Percentiles rank a stretch among this genome's conserved stretches.
Conservation (phyloP, 2,797 vertebrate genomes). For the Eurystomus glaucurus region DNA sequence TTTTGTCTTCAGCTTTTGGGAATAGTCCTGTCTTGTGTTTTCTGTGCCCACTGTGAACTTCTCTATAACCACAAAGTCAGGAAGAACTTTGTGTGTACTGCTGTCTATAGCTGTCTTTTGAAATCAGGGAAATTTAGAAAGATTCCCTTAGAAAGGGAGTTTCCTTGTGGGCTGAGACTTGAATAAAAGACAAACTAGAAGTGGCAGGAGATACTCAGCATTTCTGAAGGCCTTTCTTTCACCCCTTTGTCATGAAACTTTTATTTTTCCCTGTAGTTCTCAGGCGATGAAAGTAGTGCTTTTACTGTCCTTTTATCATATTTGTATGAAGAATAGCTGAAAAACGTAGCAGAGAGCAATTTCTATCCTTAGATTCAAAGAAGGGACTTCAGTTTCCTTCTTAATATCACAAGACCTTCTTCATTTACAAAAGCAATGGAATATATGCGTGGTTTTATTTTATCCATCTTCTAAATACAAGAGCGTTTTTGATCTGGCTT, state of each 20-base stretch:
- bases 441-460: not conserved
- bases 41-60: not conserved
- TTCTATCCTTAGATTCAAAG: not conserved
- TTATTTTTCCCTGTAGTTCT: not conserved
- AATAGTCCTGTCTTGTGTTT: not conserved
- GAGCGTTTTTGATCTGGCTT: not conserved
- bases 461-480: not conserved
- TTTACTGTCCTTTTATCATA: not conserved
- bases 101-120: not conserved
- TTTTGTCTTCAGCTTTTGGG: not conserved
- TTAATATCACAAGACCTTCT: not conserved
- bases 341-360: not conserved
- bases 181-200: not conserved
- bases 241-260: not conserved
- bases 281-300: not conserved
- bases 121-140: not conserved
- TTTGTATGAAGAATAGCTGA: not conserved
- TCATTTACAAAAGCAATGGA: not conserved
- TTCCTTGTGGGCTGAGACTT: not conserved
- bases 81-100: not conserved
- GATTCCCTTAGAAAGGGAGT: not conserved
- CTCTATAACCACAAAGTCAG: not conserved
- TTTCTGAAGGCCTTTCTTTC: not conserved
- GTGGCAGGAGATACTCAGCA: not conserved
- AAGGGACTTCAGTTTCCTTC: not conserved